Evolutionary conservation across 2,888 invertebrate species (phyloP).

Genomic region (Mimumesa dahlbomi): DNA sequence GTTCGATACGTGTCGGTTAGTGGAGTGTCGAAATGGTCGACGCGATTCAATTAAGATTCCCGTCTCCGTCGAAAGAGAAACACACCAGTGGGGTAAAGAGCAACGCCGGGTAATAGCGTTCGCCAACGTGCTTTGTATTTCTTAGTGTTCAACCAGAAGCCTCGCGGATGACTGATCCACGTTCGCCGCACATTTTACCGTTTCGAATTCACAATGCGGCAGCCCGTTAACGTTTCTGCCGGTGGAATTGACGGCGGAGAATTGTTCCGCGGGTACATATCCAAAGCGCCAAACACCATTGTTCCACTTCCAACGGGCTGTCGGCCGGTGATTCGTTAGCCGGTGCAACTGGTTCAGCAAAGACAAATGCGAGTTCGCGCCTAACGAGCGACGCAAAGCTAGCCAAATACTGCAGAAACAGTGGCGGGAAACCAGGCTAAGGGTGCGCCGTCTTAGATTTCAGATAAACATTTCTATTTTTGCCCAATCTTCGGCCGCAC

Average conservation of each 20-base stretch:
- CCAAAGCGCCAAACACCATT: slow-evolving; percentile 45
- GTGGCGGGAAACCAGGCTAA: neutral
- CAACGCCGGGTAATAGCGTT: too few relatives aligned
- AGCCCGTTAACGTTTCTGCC: slow-evolving; percentile 42
- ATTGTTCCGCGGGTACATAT: slow-evolving; percentile 40
- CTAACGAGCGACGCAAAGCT: slow-evolving; percentile 45
- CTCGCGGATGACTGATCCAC: slow-evolving; percentile 39
- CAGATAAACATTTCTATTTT: slow-evolving; percentile 32
- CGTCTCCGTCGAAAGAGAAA: too few relatives aligned
- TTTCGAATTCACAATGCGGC: slow-evolving; percentile 28
- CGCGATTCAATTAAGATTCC: too few relatives aligned
- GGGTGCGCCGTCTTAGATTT: slow-evolving; percentile 31
- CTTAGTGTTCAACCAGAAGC: neutral
- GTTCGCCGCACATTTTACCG: slow-evolving; percentile 33
- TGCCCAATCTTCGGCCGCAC: neutral
- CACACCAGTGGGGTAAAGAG: too few relatives aligned
- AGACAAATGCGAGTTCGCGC: slow-evolving; percentile 51
- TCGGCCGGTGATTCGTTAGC: slow-evolving; percentile 56
- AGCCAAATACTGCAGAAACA: slow-evolving; percentile 37
- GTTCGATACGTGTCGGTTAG: too few relatives aligned
- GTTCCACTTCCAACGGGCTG: slow-evolving; percentile 30
- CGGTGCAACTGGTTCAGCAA: slow-evolving; percentile 45
- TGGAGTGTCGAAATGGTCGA: too few relatives aligned
- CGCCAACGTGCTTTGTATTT: slow-evolving; percentile 3
- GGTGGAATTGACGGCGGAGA: slow-evolving; percentile 43